Percentiles rank a stretch among this genome's conserved stretches.
These are phyloP conservation scores for Enoplolaimus lenunculus DNA, from an alignment of 2,888 invertebrate species.

Conservation along the genomic window DNA sequence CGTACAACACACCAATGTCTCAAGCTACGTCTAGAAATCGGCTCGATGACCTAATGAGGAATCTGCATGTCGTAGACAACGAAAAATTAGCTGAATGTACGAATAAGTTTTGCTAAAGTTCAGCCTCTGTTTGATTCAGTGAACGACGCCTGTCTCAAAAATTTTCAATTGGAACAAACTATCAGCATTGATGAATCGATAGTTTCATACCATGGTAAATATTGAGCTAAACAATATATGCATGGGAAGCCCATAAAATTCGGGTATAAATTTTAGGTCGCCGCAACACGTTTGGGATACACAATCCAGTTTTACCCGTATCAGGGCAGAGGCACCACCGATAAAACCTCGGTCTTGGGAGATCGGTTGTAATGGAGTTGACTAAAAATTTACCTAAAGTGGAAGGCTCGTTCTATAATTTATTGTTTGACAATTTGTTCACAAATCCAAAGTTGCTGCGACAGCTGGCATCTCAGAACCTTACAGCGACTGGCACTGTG, in stretches of 20 bases:
- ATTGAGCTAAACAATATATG: not conserved
- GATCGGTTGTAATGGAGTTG: conserved; percentile 1
- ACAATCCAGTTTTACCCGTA: not conserved
- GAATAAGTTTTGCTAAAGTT: not conserved
- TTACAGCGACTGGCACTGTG: not conserved
- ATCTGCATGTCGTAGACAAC: not conserved
- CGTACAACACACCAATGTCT: not conserved
- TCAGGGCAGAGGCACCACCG: not conserved
- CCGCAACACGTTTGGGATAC: not conserved
- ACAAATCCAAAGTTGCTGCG: not conserved
- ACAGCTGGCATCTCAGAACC: not conserved
- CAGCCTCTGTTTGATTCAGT: not conserved
- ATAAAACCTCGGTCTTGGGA: not conserved
- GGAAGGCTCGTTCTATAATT: not conserved
- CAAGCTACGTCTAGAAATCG: not conserved
- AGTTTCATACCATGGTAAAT: not conserved
- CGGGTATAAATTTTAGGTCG: conserved; percentile 1
- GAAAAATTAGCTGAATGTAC: not conserved
- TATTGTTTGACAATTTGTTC: not conserved
- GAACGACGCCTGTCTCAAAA: conserved; percentile 1
- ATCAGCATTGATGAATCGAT: not conserved
- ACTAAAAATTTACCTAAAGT: not conserved
- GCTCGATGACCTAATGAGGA: not conserved
- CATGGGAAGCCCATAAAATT: not conserved
- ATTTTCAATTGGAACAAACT: not conserved